Base-by-base conservation (phyloP, 2,113 vertebrate genomes). In the Dasyurus viverrinus region DNA sequence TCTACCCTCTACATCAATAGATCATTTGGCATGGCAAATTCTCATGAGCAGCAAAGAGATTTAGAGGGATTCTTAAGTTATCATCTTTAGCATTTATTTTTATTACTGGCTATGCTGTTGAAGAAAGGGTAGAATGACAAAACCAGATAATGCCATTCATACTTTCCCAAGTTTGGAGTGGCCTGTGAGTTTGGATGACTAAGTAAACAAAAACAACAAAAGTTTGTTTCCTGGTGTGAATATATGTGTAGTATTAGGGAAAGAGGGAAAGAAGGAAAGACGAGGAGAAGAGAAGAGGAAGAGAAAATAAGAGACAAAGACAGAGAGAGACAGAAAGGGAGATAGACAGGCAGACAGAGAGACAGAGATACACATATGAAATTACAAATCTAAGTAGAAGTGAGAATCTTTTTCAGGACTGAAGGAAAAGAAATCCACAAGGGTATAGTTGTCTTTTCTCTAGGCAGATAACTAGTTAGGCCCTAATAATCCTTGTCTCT, bases 41-140 rank as follows among this genome's bases (percentile, higher is more conserved):
- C 55, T 3, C 0, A 50, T 92, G 47, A 96, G 57, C 95, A 11
- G 92, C 76, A 89, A 93, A 30, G 0, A 96, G 9, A 90, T 94
- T 52, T 54, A 90, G 90, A 97, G 91, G 14, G 11, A 91, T 95
- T 93, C 89, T 47, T 95, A 50, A 90, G 68, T 95, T 97, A 92
- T 94, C 1, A 93, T 55, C 68, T 68, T 12, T 50, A 76, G 89
- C 91, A 95, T 98, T 97, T 94, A 91, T 98, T 93, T 98, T 98
- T 91, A 91, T 98, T 93, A 96, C 68, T n/a, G 92, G 89, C 91
- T 94, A 92, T 93, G 93, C 47, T 96, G 93, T 54, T 93, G 89
- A 94, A 36, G 92, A 96, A 97, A 89, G 6, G 96, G 42, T 26
- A 92, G 54, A 76, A 55, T 94, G 93, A 55, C 89, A 98, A 55